Conservation (phyloP, 1,140 invertebrate genomes). For the Bombus confusus region DNA sequence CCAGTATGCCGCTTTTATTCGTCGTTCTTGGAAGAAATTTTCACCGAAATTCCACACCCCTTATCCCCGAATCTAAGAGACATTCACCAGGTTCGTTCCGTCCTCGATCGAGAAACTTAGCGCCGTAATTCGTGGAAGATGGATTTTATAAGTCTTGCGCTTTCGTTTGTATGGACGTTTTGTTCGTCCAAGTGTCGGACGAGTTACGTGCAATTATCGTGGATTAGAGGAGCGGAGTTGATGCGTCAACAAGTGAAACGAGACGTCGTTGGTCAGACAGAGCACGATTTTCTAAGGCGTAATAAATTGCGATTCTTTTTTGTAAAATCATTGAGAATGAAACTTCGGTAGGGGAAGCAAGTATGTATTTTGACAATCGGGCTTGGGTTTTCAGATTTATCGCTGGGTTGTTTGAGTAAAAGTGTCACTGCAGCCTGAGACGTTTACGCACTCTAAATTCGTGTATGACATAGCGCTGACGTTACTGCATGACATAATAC, state of each 20-base stretch:
- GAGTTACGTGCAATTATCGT: neutral
- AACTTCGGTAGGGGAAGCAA: too few species aligned
- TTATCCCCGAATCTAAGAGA: neutral
- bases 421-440: neutral
- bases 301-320: neutral
- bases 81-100: neutral
- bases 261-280: neutral
- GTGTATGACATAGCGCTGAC: slow-evolving; percentile 36
- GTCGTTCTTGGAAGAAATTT: slow-evolving; percentile 25
- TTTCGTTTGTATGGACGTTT: neutral
- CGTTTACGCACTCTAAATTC: slow-evolving; percentile 37
- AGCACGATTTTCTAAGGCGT: too few species aligned
- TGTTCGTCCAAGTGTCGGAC: neutral
- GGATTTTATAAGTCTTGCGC: neutral
- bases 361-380: neutral
- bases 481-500: slow-evolving; percentile 44
- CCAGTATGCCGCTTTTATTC: slow-evolving; percentile 14
- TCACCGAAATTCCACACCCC: neutral
- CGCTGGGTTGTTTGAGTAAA: neutral
- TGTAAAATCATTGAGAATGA: neutral
- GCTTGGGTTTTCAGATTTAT: neutral
- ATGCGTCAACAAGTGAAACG: slow-evolving; percentile 2
- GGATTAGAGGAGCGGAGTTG: too few species aligned
- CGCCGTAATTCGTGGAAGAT: neutral
- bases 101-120: neutral